Conservation (phyloP, 2,888 invertebrate species). For the Tricholauxania praeusta region DNA sequence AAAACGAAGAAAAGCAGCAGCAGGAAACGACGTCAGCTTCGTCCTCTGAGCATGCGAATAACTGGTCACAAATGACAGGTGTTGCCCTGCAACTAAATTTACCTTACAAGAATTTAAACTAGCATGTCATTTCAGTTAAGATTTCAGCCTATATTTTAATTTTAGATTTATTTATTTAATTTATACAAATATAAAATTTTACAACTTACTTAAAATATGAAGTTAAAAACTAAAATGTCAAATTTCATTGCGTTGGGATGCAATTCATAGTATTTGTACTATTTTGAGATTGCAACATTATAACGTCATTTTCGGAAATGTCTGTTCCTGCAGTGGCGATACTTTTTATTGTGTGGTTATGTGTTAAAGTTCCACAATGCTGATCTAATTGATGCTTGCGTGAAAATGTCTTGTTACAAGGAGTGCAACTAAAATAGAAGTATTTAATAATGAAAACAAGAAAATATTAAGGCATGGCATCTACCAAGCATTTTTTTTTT, state of each 20-base stretch:
- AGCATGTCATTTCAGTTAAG: no score
- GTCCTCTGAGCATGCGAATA: no score
- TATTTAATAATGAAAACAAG: no score
- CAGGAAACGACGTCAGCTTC: no score
- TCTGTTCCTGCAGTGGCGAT: not conserved
- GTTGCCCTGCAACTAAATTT: no score
- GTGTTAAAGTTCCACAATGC: conserved; percentile 62
- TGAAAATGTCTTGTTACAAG: conserved; percentile 65
- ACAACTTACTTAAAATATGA: conserved; percentile 5
- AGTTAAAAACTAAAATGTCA: not conserved
- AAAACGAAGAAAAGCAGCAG: conserved; percentile 46
- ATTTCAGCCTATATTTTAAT: not conserved
- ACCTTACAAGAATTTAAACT: no score
- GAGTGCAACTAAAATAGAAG: conserved; percentile 54
- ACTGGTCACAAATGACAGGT: no score
- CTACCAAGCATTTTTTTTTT: no score
- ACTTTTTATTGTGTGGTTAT: conserved; percentile 60
- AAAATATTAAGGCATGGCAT: no score
- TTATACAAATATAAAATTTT: conserved; percentile 28
- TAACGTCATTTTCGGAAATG: conserved; percentile 1
- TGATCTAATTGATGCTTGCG: conserved; percentile 65
- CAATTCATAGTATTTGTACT: not conserved
- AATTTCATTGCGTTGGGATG: conserved; percentile 12
- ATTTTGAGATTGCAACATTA: conserved; percentile 10
- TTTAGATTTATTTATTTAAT: conserved; percentile 14